Base-by-base conservation (phyloP, 2,797 vertebrate genomes). In the Schizopygopsis malacanthus region DNA sequence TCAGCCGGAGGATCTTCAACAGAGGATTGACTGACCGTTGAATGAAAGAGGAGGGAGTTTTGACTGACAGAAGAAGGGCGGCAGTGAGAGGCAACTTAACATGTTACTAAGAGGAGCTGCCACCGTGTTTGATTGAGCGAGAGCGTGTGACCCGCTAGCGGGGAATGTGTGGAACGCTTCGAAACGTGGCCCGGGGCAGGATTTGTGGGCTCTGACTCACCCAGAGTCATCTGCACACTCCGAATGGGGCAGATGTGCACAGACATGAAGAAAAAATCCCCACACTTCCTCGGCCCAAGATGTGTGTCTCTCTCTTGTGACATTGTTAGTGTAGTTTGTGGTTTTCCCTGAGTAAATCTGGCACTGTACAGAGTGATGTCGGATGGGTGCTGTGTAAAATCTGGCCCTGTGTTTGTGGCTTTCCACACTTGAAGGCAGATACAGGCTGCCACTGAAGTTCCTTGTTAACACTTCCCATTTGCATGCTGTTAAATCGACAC, bases 391-490 rank as follows among this genome's bases (percentile, higher is more conserved):
- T 87, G 73, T 79, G 25, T 88, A 86, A 89, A 90, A 92, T 85
- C 89, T 71, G 84, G 77, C 89, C 89, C 83, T 83, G 86, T 28
- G 72, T 87, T 92, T 92, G 90, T 88, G 92, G 90, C 90, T 91
- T 91, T 91, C 87, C 50, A 54, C 75, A 70, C 81, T 88, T 71
- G 69, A 77, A 85, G 28, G 65, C 75, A 92, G 82, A 87, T 82
- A 25, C 87, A 81, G 47, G 76, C 78, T 16, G 79, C 89, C 59
- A 83, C 80, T 79, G 50, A 89, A 92, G 87, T 71, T 86, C 81
- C 91, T 92, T 92, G 92, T 93, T 93, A 94, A 93, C 92, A 90
- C 86, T 75, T 91, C 86, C 88, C 88, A 88, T 93, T 92, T 92
- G 91, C 89, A 89, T 72, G 75, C 86, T 88, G 87, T 90, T 90